Conservation (phyloP, 2,113 vertebrate genomes). For the Physeter macrocephalus region DNA sequence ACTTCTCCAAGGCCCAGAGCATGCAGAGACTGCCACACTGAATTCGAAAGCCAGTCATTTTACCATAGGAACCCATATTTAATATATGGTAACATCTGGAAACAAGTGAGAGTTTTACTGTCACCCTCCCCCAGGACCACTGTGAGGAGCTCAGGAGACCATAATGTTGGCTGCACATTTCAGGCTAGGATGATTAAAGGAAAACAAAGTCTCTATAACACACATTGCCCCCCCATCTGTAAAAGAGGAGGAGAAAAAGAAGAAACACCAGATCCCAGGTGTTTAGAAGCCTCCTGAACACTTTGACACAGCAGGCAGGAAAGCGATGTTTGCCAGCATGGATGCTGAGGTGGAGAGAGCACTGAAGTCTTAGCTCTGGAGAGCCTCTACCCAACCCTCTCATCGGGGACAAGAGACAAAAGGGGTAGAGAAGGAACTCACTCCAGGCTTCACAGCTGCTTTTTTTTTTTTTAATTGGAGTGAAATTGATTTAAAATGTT, state of each 20-base stretch:
- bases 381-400: neutral
- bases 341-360: neutral
- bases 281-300: neutral
- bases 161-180: neutral
- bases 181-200: neutral
- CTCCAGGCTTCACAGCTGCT: neutral
- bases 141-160: neutral
- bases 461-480: neutral
- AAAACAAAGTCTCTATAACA: neutral
- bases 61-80: neutral
- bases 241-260: neutral
- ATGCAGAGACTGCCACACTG: neutral
- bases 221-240: neutral
- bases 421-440: accelerated
- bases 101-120: neutral
- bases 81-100: neutral
- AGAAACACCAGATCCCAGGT: neutral
- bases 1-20: neutral
- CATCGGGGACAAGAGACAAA: neutral
- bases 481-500: neutral
- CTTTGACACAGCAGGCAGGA: neutral
- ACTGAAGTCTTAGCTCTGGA: accelerated
- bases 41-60: neutral
- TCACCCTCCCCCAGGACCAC: neutral
- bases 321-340: neutral